Conservation (phyloP, 2,797 vertebrate species). For the Leptodactylus fallax region DNA sequence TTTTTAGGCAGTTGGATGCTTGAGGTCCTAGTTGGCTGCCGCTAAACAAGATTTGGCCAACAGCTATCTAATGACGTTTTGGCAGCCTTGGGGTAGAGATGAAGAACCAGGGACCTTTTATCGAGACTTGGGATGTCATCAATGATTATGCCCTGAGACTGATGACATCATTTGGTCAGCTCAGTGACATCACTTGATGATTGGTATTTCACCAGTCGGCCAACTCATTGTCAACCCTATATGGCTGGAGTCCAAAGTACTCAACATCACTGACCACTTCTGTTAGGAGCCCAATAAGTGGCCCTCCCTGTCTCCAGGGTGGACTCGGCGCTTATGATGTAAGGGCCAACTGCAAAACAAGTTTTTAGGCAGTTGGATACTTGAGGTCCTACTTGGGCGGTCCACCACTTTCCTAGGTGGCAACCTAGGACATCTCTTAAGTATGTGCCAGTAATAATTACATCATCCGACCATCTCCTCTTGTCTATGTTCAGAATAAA, state of each 20-base stretch:
- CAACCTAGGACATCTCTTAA: background rate
- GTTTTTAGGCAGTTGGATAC: background rate
- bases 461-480: too few relatives aligned
- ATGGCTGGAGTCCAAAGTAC: background rate
- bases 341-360: too few relatives aligned
- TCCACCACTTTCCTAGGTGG: background rate
- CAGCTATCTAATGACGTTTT: too few relatives aligned
- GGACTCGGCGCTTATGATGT: background rate
- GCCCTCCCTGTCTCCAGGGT: too few relatives aligned
- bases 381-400: background rate
- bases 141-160: background rate
- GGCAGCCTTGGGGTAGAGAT: too few relatives aligned
- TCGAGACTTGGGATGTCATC: background rate
- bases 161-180: background rate
- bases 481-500: too few relatives aligned
- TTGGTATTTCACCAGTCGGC: too few relatives aligned
- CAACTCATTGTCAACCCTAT: too few relatives aligned
- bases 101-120: too few relatives aligned
- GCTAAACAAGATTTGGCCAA: too few relatives aligned
- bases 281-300: background rate
- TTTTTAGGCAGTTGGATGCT: background rate
- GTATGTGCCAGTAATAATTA: background rate
- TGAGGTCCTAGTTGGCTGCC: background rate
- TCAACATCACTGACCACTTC: background rate
- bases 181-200: constrained; percentile 5